phyloP scores from a whole-genome alignment of 1,140 invertebrate species.

The Eulimnadia texana region DNA sequence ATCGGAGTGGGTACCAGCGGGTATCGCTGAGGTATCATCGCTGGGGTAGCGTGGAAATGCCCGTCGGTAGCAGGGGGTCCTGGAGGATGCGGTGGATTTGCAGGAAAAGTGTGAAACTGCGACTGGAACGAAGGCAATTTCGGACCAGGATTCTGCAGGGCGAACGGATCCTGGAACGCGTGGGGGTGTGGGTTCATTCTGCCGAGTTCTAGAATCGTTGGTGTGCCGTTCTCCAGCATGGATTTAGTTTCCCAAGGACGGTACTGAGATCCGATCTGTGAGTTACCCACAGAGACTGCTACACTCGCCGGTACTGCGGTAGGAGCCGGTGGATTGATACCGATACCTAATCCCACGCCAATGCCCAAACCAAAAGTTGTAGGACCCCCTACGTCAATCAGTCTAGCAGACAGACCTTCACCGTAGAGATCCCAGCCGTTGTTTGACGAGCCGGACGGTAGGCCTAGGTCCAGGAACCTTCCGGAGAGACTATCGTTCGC shows the following conservation, averaged over 20 bases:
- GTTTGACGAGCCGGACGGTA: neutral
- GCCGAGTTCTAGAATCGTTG: constrained; percentile 19
- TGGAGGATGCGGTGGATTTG: neutral
- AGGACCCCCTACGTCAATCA: constrained; percentile 29
- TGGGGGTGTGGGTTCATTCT: constrained; percentile 22
- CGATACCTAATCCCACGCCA: constrained; percentile 9
- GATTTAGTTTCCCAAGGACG: constrained; percentile 72
- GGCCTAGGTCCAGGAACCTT: constrained; percentile 44
- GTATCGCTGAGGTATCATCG: constrained; percentile 29
- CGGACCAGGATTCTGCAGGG: constrained; percentile 22
- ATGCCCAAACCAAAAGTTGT: constrained; percentile 12
- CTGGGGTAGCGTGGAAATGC: neutral
- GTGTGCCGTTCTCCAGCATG: neutral
- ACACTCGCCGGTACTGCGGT: neutral
- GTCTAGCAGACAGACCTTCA: constrained; percentile 37
- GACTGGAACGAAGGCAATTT: constrained; percentile 68
- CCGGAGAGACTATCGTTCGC: constrained; percentile 28
- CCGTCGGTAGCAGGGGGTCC: neutral
- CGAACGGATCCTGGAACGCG: neutral
- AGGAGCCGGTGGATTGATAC: constrained; percentile 4
- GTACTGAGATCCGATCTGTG: constrained; percentile 33
- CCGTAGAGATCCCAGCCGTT: constrained; percentile 52
- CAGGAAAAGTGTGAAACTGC: constrained; percentile 37
- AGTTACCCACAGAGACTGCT: neutral
- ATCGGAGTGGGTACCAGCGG: constrained; percentile 32